A percentile compares a stretch with the other conserved stretches of the same genome.
Conservation (phyloP, 2,888 invertebrate genomes). For the Digitonthophagus gazella region DNA sequence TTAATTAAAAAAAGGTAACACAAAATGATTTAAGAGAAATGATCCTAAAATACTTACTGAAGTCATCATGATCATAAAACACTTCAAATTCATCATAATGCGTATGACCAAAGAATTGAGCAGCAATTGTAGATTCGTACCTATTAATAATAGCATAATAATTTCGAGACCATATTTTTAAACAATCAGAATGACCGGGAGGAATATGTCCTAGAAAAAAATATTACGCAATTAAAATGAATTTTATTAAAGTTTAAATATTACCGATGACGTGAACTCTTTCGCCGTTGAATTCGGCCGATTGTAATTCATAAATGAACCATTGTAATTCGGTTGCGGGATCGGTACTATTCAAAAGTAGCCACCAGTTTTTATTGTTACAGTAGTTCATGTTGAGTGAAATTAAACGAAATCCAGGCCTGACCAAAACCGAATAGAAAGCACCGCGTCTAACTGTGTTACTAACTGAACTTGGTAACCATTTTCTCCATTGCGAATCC, state of each 20-base stretch:
- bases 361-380: constrained; percentile 95
- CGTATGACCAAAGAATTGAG: constrained; percentile 92
- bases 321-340: constrained; percentile 94
- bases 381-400: constrained; percentile 97
- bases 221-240: neutral
- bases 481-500: constrained; percentile 85
- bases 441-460: constrained; percentile 84
- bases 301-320: constrained; percentile 91
- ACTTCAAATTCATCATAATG: constrained; percentile 93
- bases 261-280: constrained; percentile 92
- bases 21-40: neutral
- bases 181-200: constrained; percentile 88
- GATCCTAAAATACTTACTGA: constrained; percentile 55
- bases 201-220: constrained; percentile 78
- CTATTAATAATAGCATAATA: constrained; percentile 85
- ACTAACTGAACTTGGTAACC: constrained; percentile 86
- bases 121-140: constrained; percentile 85
- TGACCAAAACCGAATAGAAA: constrained; percentile 87
- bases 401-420: constrained; percentile 86
- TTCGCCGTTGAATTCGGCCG: constrained; percentile 89
- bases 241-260: neutral
- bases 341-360: constrained; percentile 90
- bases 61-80: constrained; percentile 82
- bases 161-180: constrained; percentile 95
- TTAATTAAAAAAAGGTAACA: neutral